A percentile compares a stretch with the other conserved stretches of the same genome.
These are phyloP conservation scores for Andrena fulva DNA, from an alignment of 2,888 invertebrate genomes.

Conservation along the genomic window DNA sequence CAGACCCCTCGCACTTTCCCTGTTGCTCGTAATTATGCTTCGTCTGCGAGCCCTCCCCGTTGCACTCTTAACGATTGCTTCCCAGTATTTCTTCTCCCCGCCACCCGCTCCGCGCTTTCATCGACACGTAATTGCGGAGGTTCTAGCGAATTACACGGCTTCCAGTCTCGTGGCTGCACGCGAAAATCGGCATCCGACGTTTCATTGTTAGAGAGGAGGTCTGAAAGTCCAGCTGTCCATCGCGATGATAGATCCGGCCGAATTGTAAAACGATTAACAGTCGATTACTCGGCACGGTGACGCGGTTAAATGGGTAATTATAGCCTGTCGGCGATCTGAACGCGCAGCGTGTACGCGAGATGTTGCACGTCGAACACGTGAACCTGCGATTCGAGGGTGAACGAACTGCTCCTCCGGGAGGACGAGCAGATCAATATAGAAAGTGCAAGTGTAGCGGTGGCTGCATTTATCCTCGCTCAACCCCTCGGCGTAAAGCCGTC, in stretches of 20 bases:
- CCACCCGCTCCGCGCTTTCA: not conserved
- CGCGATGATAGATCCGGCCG: no score
- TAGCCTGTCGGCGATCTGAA: not conserved
- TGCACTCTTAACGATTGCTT: constrained; percentile 56
- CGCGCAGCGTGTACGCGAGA: not conserved
- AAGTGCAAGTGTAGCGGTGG: constrained; percentile 61
- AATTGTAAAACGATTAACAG: no score
- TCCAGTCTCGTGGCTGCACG: constrained; percentile 20
- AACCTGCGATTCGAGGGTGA: constrained; percentile 54
- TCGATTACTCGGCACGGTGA: no score
- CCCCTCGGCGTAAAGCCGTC: constrained; percentile 19
- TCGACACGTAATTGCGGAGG: constrained; percentile 25
- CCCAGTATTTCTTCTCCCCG: not conserved
- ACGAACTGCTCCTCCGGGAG: constrained; percentile 59
- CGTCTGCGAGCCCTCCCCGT: constrained; percentile 56
- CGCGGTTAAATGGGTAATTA: not conserved
- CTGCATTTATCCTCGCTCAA: constrained; percentile 43
- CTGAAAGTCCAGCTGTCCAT: no score
- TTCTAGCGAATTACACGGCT: constrained; percentile 34
- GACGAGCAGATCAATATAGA: constrained; percentile 61
- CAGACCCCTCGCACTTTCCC: constrained; percentile 65
- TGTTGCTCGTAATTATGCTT: constrained; percentile 68
- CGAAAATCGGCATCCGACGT: constrained; percentile 4
- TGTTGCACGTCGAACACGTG: constrained; percentile 6
- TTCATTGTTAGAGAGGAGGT: not conserved